phyloP scores from a whole-genome alignment of 2,113 vertebrate genomes.

The Balaeniceps rex region DNA sequence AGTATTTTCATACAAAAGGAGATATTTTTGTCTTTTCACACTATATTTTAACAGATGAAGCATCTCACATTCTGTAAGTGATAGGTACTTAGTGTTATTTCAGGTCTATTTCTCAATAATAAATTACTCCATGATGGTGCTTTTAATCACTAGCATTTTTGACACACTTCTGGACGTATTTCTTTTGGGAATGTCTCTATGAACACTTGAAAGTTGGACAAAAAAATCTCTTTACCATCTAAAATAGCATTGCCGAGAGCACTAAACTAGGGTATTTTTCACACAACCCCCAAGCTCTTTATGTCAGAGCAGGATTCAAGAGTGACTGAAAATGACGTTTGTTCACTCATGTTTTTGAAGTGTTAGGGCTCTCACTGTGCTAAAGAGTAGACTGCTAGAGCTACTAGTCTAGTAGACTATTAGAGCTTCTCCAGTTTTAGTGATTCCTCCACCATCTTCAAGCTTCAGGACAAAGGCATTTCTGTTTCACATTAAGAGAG shows the following conservation, averaged over 20 bases:
- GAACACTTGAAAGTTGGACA: not conserved
- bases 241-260: not conserved
- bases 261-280: not conserved
- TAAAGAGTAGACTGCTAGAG: not conserved
- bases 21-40: not conserved
- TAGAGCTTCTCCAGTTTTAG: not conserved
- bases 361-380: not conserved
- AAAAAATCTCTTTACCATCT: not conserved
- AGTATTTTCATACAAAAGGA: not conserved
- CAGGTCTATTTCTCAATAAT: not conserved
- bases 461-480: not conserved
- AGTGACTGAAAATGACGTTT: not conserved
- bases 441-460: not conserved
- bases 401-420: not conserved
- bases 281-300: not conserved
- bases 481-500: not conserved
- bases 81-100: not conserved
- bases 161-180: not conserved
- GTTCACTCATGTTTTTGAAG: not conserved
- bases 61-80: not conserved
- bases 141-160: not conserved
- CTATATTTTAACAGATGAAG: not conserved
- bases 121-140: not conserved
- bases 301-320: not conserved
- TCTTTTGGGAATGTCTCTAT: not conserved